phyloP scores from a whole-genome alignment of 2,113 vertebrate species.

The Terrapene triunguis region DNA sequence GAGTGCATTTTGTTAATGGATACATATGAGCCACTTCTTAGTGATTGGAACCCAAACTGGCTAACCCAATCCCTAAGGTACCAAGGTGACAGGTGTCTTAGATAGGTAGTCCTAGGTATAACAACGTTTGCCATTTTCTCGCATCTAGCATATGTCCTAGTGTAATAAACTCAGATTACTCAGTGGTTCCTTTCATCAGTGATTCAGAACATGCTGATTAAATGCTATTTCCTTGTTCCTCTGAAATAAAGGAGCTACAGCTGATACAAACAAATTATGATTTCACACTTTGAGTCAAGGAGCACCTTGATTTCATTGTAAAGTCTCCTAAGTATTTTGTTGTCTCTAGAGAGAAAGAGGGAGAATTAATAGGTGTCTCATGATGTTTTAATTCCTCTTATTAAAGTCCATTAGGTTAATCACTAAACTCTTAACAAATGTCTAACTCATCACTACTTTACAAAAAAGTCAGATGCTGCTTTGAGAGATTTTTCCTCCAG shows the following conservation, averaged over 20 bases:
- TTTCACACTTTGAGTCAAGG: conserved; percentile 45
- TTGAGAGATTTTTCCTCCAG: not conserved
- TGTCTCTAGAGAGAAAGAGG: conserved; percentile 6
- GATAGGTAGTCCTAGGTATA: not conserved
- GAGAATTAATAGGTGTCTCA: not conserved
- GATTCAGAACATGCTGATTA: conserved; percentile 63
- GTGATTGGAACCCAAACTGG: not conserved
- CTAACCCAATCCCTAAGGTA: not conserved
- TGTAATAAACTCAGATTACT: not conserved
- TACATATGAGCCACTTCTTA: not conserved
- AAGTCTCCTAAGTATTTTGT: not conserved
- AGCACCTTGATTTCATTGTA: not conserved
- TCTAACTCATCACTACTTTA: conserved; percentile 38
- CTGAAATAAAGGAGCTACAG: conserved; percentile 3
- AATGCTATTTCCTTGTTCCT: conserved; percentile 36
- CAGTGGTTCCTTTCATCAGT: conserved; percentile 22
- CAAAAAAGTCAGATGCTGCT: not conserved
- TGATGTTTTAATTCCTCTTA: not conserved
- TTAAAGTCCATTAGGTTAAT: conserved; percentile 42
- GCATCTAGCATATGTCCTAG: not conserved
- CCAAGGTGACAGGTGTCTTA: not conserved
- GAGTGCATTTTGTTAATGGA: not conserved
- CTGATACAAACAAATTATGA: conserved; percentile 43
- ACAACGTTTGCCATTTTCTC: conserved; percentile 10
- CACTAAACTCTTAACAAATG: conserved; percentile 21